A percentile compares a stretch with the other conserved stretches of the same genome.
Evolutionary conservation across 2,113 vertebrate genomes (phyloP).

Genomic region (Pteronura brasiliensis): DNA sequence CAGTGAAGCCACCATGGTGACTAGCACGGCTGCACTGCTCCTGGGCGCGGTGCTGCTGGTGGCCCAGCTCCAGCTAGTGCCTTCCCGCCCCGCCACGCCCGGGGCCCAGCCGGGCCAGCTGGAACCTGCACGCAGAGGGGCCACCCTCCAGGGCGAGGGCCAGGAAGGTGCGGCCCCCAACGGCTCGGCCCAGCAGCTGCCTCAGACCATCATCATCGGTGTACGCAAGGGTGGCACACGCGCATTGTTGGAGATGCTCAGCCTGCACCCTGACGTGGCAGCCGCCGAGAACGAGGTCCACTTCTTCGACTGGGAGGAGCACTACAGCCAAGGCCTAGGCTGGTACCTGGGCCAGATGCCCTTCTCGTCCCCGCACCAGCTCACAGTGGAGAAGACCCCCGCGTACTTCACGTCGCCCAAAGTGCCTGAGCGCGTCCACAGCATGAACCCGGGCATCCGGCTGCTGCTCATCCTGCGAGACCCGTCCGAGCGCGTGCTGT

Average conservation of each 20-base stretch:
- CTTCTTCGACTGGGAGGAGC: slow-evolving; percentile 98
- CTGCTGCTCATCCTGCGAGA: slow-evolving; percentile 96
- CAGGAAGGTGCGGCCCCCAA: slow-evolving; percentile 79
- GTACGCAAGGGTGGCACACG: slow-evolving; percentile 97
- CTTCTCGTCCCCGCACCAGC: slow-evolving; percentile 87
- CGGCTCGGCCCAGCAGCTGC: slow-evolving; percentile 88
- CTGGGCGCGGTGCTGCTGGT: slow-evolving; percentile 90
- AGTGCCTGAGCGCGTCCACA: slow-evolving; percentile 91
- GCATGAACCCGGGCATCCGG: slow-evolving; percentile 89
- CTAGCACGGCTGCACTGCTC: slow-evolving; percentile 91
- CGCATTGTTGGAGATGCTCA: slow-evolving; percentile 97
- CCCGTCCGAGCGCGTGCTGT: slow-evolving; percentile 94
- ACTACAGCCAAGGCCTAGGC: slow-evolving; percentile 90
- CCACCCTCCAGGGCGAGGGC: slow-evolving; percentile 49
- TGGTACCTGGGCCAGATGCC: slow-evolving; percentile 99
- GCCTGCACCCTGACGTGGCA: slow-evolving; percentile 90
- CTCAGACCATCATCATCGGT: slow-evolving; percentile 95
- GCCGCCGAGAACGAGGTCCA: slow-evolving; percentile 96
- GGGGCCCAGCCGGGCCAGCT: slow-evolving; percentile 66
- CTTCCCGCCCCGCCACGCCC: slow-evolving; percentile 79
- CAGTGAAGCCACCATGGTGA: slow-evolving; percentile 87
- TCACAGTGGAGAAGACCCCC: slow-evolving; percentile 97
- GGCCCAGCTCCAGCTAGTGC: slow-evolving; percentile 85
- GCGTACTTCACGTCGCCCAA: slow-evolving; percentile 95
- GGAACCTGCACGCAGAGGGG: slow-evolving; percentile 69